These are phyloP conservation scores for Crax fasciolata DNA, from an alignment of 2,797 vertebrate genomes.

Conservation along the genomic window DNA sequence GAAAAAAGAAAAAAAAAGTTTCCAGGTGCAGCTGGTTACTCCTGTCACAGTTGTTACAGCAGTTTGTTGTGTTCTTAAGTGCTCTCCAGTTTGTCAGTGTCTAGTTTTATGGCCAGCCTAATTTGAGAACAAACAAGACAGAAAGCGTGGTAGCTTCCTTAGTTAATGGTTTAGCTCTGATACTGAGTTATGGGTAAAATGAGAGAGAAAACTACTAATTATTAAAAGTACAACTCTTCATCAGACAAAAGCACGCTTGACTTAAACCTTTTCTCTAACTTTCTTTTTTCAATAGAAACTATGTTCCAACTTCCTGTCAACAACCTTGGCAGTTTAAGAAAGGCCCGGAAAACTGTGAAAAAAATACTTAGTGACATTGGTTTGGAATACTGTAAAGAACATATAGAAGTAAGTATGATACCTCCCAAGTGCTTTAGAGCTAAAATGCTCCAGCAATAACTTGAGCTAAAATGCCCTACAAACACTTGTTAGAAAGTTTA, in stretches of 20 bases:
- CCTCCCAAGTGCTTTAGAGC: not conserved
- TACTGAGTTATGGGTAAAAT: conserved; percentile 14
- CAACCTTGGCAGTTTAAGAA: conserved; percentile 99
- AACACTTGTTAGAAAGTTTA: not conserved
- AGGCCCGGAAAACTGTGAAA: conserved; percentile 99
- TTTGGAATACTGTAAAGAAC: conserved; percentile 98
- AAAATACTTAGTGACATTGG: conserved; percentile 98
- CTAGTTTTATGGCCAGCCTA: conserved; percentile 5
- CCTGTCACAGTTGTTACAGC: not conserved
- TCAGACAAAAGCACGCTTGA: conserved; percentile 58
- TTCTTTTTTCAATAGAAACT: conserved; percentile 88
- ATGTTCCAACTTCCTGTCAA: conserved; percentile 99
- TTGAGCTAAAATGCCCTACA: not conserved
- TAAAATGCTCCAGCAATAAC: not conserved
- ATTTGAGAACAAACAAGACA: conserved; percentile 8
- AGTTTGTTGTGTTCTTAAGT: not conserved
- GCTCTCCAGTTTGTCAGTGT: not conserved
- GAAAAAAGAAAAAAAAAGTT: not conserved
- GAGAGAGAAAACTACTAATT: not conserved
- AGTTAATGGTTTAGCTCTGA: conserved; percentile 57
- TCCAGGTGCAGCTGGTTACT: not conserved
- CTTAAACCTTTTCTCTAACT: conserved; percentile 75
- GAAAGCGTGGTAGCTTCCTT: not conserved
- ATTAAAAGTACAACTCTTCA: not conserved
- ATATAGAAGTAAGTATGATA: conserved; percentile 91